Evolutionary conservation across 1,140 invertebrate species (phyloP).

Genomic region (Sycobia sp.): DNA sequence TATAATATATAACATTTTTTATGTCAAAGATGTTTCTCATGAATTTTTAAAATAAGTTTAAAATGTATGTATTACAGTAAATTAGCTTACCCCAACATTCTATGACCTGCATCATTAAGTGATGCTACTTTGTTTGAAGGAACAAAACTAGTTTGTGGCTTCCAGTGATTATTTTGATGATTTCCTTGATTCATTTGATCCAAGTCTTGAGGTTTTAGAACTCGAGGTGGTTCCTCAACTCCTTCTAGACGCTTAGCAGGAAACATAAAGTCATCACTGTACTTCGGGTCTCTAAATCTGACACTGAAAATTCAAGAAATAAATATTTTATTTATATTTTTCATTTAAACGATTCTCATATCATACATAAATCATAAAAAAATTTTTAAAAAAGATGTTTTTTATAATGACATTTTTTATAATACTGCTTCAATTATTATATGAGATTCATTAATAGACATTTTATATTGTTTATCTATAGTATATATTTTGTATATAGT

Average conservation of each 20-base stretch:
- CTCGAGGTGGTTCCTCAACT: conserved; percentile 72
- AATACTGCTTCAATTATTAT: no score
- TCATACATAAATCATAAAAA: background rate
- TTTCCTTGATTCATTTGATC: conserved; percentile 68
- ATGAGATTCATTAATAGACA: no score
- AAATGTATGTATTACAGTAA: no score
- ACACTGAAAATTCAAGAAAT: conserved; percentile 67
- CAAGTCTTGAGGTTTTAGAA: conserved; percentile 82
- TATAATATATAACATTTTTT: no score
- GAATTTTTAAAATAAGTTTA: no score
- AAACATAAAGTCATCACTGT: conserved; percentile 77
- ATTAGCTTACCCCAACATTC: conserved; percentile 68
- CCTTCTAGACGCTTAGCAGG: conserved; percentile 73
- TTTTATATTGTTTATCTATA: no score
- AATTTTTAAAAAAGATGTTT: conserved; percentile 9
- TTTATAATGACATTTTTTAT: no score
- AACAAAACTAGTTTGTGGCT: conserved; percentile 76
- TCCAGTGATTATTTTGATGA: conserved; percentile 69
- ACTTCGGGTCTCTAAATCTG: conserved; percentile 81
- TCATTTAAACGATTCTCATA: background rate
- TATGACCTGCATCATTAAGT: conserved; percentile 70
- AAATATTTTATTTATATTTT: conserved; percentile 25
- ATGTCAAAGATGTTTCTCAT: no score
- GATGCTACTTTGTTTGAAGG: conserved; percentile 67
- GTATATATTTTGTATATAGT: no score